phyloP scores from a whole-genome alignment of 2,888 invertebrate genomes.

The Plusia festucae region DNA sequence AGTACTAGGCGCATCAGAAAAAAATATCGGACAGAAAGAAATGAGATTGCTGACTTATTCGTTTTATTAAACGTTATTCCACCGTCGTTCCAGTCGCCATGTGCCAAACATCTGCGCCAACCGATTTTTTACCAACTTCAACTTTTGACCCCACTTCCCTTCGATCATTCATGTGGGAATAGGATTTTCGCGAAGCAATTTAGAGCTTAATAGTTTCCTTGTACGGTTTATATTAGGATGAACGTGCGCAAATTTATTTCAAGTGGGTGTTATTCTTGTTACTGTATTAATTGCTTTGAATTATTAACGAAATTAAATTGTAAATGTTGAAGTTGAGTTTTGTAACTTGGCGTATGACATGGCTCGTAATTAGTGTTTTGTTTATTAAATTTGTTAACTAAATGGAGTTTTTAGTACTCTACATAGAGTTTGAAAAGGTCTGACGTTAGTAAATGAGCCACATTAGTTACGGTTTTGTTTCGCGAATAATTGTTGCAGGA shows the following conservation, averaged over 20 bases:
- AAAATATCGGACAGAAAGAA: conserved; percentile 55
- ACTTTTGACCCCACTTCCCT: conserved; percentile 87
- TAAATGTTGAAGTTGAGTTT: conserved; percentile 41
- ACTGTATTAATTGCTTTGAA: conserved; percentile 78
- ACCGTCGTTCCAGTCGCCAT: conserved; percentile 68
- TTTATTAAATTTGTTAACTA: conserved; percentile 31
- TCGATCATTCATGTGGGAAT: conserved; percentile 87
- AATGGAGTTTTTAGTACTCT: conserved; percentile 19
- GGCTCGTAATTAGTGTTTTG: conserved; percentile 32
- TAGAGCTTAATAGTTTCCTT: conserved; percentile 67
- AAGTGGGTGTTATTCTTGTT: conserved; percentile 75
- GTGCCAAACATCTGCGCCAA: conserved; percentile 85
- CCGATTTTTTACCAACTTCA: conserved; percentile 84
- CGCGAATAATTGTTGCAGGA: not conserved
- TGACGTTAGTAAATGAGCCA: not conserved
- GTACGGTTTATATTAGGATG: conserved; percentile 68
- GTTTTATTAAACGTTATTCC: conserved; percentile 67
- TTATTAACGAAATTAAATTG: conserved; percentile 64
- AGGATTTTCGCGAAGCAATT: conserved; percentile 76
- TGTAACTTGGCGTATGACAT: conserved; percentile 27
- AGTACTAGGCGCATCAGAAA: conserved; percentile 48
- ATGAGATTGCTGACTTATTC: conserved; percentile 57
- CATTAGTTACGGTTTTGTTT: conserved; percentile 1
- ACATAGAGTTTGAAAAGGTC: conserved; percentile 3
- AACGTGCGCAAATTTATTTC: conserved; percentile 55